Percentiles rank a stretch among this genome's conserved stretches.
Evolutionary conservation across 2,797 vertebrate species (phyloP).

Genomic region (Smutsia gigantea): DNA sequence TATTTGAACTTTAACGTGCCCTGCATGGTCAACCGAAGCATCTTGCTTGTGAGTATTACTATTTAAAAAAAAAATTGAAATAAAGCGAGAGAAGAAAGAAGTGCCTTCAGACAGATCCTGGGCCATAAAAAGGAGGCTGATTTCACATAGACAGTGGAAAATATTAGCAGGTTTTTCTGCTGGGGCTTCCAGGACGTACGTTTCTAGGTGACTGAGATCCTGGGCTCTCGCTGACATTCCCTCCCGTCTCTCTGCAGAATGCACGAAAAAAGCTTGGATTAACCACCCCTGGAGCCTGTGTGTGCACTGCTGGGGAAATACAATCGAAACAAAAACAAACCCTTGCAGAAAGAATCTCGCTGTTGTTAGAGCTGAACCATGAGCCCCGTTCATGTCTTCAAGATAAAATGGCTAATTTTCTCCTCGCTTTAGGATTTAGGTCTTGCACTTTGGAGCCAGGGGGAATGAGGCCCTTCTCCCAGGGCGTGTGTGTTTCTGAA

Average conservation of each 20-base stretch:
- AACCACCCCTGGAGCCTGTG: neutral
- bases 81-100: neutral
- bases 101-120: fast-evolving
- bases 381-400: neutral
- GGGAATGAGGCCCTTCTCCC: too few relatives aligned
- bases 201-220: neutral
- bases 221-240: fast-evolving
- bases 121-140: neutral
- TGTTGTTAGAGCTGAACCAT: too few relatives aligned
- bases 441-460: neutral
- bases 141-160: neutral
- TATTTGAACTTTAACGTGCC: fast-evolving
- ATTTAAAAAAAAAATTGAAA: neutral
- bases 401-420: neutral
- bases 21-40: fast-evolving
- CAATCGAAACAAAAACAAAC: too few relatives aligned
- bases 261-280: neutral
- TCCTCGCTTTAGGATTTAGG: neutral
- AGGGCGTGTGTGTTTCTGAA: too few relatives aligned
- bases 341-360: neutral
- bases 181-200: neutral
- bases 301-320: neutral
- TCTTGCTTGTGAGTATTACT: fast-evolving
- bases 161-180: too few relatives aligned
- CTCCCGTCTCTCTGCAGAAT: neutral